phyloP scores from a whole-genome alignment of 2,113 vertebrate species.

The Pelobates fuscus region DNA sequence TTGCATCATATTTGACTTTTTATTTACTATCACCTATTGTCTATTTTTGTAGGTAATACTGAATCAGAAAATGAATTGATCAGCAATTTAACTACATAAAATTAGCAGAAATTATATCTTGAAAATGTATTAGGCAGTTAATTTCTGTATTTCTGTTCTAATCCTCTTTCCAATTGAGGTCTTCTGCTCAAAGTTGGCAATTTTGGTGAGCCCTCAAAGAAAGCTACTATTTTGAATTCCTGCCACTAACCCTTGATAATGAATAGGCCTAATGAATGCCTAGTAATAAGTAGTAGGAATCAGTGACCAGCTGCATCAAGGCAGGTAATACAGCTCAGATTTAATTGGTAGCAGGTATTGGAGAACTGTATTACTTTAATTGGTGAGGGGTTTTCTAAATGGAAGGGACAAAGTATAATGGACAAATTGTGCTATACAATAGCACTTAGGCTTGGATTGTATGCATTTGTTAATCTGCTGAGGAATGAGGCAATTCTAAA shows the following conservation, averaged over 20 bases:
- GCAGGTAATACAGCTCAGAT: constrained; percentile 95
- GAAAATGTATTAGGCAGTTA: not conserved
- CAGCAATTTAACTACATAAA: too few relatives aligned
- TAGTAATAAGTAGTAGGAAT: constrained; percentile 80
- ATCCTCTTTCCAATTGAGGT: constrained; percentile 68
- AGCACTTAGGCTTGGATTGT: constrained; percentile 96
- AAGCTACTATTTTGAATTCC: constrained; percentile 82
- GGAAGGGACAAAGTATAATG: constrained; percentile 99
- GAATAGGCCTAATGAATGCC: constrained; percentile 96
- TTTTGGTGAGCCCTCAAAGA: constrained; percentile 78
- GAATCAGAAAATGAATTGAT: too few relatives aligned
- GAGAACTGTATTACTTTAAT: constrained; percentile 99
- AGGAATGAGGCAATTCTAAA: constrained; percentile 99
- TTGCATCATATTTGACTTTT: too few relatives aligned
- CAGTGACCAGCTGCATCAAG: constrained; percentile 87
- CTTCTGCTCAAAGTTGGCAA: constrained; percentile 75
- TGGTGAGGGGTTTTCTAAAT: constrained; percentile 93
- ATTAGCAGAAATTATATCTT: not conserved
- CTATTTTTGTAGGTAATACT: too few relatives aligned
- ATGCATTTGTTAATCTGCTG: constrained; percentile 98
- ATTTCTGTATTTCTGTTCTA: constrained; percentile 64
- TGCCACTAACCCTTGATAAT: constrained; percentile 91
- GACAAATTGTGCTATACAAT: constrained; percentile 98
- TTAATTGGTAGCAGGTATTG: constrained; percentile 99
- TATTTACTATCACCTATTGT: too few relatives aligned